These are phyloP conservation scores for Burhinus bistriatus DNA, from an alignment of 2,113 vertebrate genomes.

Conservation along the genomic window DNA sequence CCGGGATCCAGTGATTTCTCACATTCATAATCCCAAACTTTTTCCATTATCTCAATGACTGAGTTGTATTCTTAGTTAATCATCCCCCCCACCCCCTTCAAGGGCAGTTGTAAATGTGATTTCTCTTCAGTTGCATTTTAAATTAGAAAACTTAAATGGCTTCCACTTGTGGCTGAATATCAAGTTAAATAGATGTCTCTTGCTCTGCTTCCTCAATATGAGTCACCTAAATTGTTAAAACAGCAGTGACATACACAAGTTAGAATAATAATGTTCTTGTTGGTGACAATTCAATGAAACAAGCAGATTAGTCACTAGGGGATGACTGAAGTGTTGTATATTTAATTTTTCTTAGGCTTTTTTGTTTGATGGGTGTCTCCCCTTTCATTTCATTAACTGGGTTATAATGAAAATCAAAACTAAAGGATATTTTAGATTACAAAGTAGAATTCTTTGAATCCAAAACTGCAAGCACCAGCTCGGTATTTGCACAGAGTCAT, in stretches of 20 bases:
- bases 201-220: background rate
- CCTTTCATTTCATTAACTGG: background rate
- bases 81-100: background rate
- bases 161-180: background rate
- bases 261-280: conserved; percentile 3
- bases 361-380: background rate
- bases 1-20: background rate
- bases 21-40: background rate
- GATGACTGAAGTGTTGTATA: background rate
- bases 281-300: conserved; percentile 20
- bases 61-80: background rate
- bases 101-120: background rate
- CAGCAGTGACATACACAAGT: background rate
- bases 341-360: background rate
- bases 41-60: background rate
- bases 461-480: background rate
- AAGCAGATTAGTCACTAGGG: background rate
- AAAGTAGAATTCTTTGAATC: background rate
- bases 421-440: background rate
- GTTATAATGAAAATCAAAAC: background rate
- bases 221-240: conserved; percentile 40
- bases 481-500: background rate
- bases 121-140: conserved; percentile 10
- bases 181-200: background rate
- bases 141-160: conserved; percentile 4